phyloP scores from a whole-genome alignment of 1,140 invertebrate species.

The Kradibia gibbosae region DNA sequence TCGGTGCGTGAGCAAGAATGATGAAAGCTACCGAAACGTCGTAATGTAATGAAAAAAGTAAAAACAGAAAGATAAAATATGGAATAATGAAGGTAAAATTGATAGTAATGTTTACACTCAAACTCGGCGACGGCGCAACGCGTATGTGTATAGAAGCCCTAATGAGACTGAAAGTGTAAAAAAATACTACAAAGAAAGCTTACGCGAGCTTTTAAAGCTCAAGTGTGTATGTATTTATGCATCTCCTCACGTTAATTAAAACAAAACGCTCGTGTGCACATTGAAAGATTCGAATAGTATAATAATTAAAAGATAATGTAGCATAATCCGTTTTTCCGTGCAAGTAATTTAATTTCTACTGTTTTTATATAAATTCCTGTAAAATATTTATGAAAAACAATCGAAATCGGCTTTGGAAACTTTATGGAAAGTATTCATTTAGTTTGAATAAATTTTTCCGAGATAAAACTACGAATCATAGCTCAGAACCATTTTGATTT shows the following conservation, averaged over 20 bases:
- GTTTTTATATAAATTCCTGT: not conserved
- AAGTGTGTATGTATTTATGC: conserved; percentile 69
- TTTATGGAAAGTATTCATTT: conserved; percentile 8
- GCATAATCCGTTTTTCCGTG: not conserved
- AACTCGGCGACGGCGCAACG: conserved; percentile 53
- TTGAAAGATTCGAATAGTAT: conserved; percentile 1
- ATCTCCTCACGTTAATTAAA: conserved; percentile 54
- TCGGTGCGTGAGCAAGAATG: conserved; percentile 39
- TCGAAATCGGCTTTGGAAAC: not conserved
- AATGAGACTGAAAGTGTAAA: conserved; percentile 71
- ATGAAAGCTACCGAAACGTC: conserved; percentile 18
- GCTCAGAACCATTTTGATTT: not conserved
- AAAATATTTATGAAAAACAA: conserved; percentile 14
- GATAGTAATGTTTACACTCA: not conserved
- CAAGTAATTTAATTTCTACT: not conserved
- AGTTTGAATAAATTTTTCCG: not conserved
- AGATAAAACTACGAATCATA: conserved; percentile 2
- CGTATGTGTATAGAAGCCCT: conserved; percentile 58
- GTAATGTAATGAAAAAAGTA: not conserved
- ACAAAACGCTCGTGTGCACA: conserved; percentile 19
- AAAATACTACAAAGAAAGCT: conserved; percentile 69
- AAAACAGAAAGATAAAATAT: not conserved
- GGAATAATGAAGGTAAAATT: not conserved
- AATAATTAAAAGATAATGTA: not conserved
- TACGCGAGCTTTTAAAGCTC: conserved; percentile 57